phyloP scores from a whole-genome alignment of 2,113 vertebrate genomes.

The Sander vitreus region DNA sequence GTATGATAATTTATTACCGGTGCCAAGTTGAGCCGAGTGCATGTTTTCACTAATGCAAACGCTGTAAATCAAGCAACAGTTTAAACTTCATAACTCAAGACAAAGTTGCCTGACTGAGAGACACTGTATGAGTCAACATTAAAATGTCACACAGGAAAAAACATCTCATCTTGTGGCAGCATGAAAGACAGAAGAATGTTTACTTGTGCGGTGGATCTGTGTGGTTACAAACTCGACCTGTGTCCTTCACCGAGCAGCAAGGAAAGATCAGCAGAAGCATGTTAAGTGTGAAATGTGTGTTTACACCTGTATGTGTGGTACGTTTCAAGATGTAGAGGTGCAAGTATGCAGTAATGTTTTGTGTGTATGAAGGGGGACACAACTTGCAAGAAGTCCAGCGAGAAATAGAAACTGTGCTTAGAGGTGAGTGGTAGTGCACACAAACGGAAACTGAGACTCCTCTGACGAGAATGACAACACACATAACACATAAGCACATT shows the following conservation, averaged over 20 bases:
- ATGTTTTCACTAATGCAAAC: slow-evolving; percentile 33
- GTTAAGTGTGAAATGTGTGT: slow-evolving; percentile 8
- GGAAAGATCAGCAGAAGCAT: rapidly evolving
- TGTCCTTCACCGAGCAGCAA: neutral
- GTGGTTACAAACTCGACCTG: slow-evolving; percentile 48
- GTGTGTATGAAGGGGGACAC: too few relatives aligned
- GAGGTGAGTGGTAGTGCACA: neutral
- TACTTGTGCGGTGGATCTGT: slow-evolving; percentile 1
- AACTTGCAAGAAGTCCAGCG: slow-evolving; percentile 1
- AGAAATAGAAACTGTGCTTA: slow-evolving; percentile 7
- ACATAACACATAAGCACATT: neutral
- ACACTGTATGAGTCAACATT: slow-evolving; percentile 10
- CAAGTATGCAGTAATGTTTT: neutral
- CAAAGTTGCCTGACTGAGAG: slow-evolving; percentile 8
- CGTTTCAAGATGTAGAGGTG: neutral
- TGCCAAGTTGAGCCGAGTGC: slow-evolving; percentile 13
- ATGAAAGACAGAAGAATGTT: slow-evolving; percentile 7
- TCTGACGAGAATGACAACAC: slow-evolving; percentile 25
- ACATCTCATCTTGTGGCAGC: neutral
- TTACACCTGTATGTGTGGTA: neutral
- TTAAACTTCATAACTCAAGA: slow-evolving; percentile 32
- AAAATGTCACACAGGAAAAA: slow-evolving; percentile 22
- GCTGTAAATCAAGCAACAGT: slow-evolving; percentile 29
- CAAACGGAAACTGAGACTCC: slow-evolving; percentile 42
- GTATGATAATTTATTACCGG: slow-evolving; percentile 6